Percentiles rank a stretch among this genome's conserved stretches.
These are phyloP conservation scores for Podarcis muralis DNA, from an alignment of 2,113 vertebrate genomes.

Conservation along the genomic window DNA sequence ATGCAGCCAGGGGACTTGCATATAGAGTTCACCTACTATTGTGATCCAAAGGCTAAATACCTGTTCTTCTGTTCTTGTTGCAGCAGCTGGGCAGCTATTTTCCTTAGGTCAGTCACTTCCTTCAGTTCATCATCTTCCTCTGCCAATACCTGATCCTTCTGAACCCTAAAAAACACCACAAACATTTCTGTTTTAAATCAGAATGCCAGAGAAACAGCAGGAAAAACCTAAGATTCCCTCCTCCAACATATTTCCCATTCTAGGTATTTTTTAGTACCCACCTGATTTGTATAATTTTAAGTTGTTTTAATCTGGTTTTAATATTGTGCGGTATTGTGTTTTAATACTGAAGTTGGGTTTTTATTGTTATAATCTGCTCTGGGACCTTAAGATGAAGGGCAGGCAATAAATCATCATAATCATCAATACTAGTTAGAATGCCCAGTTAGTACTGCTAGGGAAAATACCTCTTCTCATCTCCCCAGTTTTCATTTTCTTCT, in stretches of 20 bases:
- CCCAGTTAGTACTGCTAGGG: accelerated
- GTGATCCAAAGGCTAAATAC: constrained; percentile 63
- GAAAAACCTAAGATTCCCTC: background rate
- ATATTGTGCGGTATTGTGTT: too few relatives aligned
- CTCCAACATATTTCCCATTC: background rate
- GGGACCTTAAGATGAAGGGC: too few relatives aligned
- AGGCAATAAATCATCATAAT: too few relatives aligned
- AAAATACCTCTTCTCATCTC: constrained; percentile 87
- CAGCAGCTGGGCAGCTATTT: constrained; percentile 93
- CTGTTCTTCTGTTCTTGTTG: constrained; percentile 97
- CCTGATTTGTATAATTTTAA: too few relatives aligned
- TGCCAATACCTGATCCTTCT: constrained; percentile 84
- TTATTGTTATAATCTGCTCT: too few relatives aligned
- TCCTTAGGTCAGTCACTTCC: constrained; percentile 94
- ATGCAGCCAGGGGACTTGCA: background rate
- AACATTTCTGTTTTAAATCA: background rate
- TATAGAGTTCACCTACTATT: background rate
- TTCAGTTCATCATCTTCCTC: constrained; percentile 92
- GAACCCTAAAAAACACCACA: constrained; percentile 75
- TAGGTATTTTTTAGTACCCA: too few relatives aligned
- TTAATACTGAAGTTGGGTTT: too few relatives aligned
- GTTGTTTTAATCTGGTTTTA: too few relatives aligned
- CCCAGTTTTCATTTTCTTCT: constrained; percentile 85
- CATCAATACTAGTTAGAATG: background rate
- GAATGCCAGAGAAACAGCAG: background rate